Conservation (phyloP, 2,113 vertebrate genomes). For the Sapajus apella region DNA sequence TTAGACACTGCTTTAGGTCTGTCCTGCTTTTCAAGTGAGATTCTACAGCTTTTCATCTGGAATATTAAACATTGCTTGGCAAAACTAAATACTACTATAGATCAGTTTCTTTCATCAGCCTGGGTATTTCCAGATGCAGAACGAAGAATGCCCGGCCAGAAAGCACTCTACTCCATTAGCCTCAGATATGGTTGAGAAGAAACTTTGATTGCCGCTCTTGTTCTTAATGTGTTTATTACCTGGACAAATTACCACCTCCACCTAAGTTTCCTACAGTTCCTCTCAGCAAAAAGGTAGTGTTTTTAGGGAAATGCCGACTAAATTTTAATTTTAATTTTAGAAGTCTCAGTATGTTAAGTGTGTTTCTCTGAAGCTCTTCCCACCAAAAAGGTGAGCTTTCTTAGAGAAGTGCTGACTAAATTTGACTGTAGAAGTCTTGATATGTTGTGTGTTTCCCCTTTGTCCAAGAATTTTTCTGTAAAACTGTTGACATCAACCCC, state of each 20-base stretch:
- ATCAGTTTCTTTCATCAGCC: background rate
- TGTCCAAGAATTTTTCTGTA: conserved; percentile 38
- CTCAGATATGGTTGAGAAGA: background rate
- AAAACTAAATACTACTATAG: background rate
- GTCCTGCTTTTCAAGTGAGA: background rate
- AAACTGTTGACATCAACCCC: background rate
- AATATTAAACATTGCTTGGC: conserved; percentile 35
- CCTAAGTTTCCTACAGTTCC: background rate
- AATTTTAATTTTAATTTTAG: conserved; percentile 49
- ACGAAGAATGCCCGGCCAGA: background rate
- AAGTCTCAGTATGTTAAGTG: background rate
- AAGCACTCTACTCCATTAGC: background rate
- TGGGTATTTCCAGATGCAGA: background rate
- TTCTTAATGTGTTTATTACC: conserved; percentile 12
- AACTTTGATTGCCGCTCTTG: background rate
- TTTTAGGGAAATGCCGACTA: conserved; percentile 27
- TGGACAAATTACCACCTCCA: conserved; percentile 17
- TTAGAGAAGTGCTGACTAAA: conserved; percentile 31
- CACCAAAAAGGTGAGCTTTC: background rate
- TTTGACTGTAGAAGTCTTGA: conserved; percentile 17
- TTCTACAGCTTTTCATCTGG: background rate
- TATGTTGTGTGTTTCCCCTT: background rate
- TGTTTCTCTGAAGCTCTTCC: background rate
- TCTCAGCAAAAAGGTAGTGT: background rate
- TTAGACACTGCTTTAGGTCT: background rate